A percentile compares a stretch with the other conserved stretches of the same genome.
phyloP scores from a whole-genome alignment of 2,113 vertebrate species.

The Chlamydotis undulata region DNA sequence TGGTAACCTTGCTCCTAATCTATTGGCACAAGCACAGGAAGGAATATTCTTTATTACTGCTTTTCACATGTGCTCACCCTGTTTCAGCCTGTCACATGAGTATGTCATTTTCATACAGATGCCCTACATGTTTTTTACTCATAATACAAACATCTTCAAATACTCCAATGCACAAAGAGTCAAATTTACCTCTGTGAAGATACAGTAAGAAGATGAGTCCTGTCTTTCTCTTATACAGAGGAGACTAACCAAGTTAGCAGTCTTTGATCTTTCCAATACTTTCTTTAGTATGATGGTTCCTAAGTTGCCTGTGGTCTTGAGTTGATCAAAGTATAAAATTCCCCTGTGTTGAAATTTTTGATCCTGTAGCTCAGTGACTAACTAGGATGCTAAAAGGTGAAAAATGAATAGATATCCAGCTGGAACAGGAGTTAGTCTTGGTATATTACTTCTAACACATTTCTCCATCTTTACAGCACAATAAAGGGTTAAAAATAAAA shows the following conservation, averaged over 20 bases:
- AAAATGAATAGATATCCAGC: not conserved
- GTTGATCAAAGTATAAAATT: not conserved
- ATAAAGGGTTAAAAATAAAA: not conserved
- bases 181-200: not conserved
- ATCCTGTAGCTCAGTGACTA: not conserved
- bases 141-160: not conserved
- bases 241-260: not conserved
- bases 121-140: not conserved
- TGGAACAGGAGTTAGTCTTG: not conserved
- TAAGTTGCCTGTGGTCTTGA: not conserved
- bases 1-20: not conserved
- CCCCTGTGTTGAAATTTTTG: not conserved
- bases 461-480: not conserved
- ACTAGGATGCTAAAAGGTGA: not conserved
- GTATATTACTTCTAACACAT: not conserved
- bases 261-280: not conserved
- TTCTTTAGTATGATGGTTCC: not conserved
- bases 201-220: not conserved
- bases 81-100: not conserved
- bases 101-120: not conserved
- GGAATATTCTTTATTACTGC: not conserved
- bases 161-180: not conserved
- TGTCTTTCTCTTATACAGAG: not conserved
- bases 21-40: not conserved
- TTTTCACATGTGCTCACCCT: not conserved